These are phyloP conservation scores for Dipodomys ordii DNA, from an alignment of 2,113 vertebrate species.

Conservation along the genomic window DNA sequence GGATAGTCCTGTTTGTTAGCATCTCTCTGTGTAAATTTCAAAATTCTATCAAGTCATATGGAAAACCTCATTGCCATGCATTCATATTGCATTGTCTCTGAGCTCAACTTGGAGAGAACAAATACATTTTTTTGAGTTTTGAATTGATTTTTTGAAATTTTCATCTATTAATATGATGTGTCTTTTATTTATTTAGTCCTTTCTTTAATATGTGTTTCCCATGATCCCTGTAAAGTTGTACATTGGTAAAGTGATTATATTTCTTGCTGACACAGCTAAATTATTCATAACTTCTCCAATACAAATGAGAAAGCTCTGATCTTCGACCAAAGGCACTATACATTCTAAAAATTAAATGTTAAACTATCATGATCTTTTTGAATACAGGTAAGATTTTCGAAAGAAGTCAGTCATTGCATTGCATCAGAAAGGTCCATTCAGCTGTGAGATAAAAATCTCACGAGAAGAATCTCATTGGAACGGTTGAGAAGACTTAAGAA, in stretches of 20 bases:
- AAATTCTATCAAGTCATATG: background rate
- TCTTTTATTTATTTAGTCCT: background rate
- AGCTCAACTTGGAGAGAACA: background rate
- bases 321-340: conserved; percentile 38
- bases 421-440: conserved; percentile 50
- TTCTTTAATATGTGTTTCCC: conserved; percentile 21
- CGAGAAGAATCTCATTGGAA: conserved; percentile 59
- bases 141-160: background rate
- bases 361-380: conserved; percentile 51
- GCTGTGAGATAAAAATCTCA: conserved; percentile 19
- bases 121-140: background rate
- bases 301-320: conserved; percentile 42
- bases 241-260: conserved; percentile 7
- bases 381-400: conserved; percentile 27
- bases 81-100: background rate
- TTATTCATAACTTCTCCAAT: conserved; percentile 47
- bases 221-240: background rate
- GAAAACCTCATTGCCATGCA: background rate
- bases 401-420: conserved; percentile 43
- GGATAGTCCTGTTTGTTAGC: background rate
- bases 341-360: conserved; percentile 58
- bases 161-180: background rate
- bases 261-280: conserved; percentile 30
- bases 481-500: background rate
- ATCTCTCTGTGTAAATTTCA: background rate